These are phyloP conservation scores for Arremon brunneinucha DNA, from an alignment of 2,797 vertebrate species.

Conservation along the genomic window DNA sequence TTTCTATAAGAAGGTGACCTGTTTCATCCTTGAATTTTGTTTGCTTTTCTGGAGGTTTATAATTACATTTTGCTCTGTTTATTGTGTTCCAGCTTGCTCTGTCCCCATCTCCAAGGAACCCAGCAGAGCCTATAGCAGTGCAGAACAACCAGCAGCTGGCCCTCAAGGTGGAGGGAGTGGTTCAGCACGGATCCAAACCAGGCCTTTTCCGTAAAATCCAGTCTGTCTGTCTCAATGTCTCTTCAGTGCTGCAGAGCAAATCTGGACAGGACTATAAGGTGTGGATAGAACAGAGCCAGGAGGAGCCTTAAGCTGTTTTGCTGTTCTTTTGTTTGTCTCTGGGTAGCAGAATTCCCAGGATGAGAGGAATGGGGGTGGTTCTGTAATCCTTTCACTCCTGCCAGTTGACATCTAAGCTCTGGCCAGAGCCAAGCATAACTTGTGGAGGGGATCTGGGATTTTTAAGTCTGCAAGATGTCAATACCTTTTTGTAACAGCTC, in stretches of 20 bases:
- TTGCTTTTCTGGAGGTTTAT: not conserved
- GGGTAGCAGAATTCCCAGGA: not conserved
- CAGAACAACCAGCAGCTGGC: constrained; percentile 95
- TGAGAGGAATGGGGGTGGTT: not conserved
- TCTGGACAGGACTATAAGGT: constrained; percentile 91
- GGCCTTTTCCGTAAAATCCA: constrained; percentile 97
- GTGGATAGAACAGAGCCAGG: not conserved
- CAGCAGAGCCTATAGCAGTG: constrained; percentile 90
- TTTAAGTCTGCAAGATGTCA: not conserved
- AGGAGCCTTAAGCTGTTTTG: not conserved
- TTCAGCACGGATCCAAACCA: constrained; percentile 92
- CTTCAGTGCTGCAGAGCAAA: constrained; percentile 92
- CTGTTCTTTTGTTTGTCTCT: not conserved
- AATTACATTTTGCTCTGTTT: not conserved
- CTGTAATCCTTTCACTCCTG: not conserved
- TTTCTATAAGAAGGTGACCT: not conserved
- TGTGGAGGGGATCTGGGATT: not conserved
- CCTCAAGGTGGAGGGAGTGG: constrained; percentile 95
- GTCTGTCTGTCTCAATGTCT: constrained; percentile 92
- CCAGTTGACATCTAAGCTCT: not conserved
- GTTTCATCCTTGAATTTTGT: not conserved
- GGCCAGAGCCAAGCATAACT: not conserved
- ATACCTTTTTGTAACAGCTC: not conserved
- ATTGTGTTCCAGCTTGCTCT: constrained; percentile 85
- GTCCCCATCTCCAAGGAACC: constrained; percentile 92